A percentile compares a stretch with the other conserved stretches of the same genome.
Conservation (phyloP, 2,797 vertebrate genomes). For the Amniataba percoides region DNA sequence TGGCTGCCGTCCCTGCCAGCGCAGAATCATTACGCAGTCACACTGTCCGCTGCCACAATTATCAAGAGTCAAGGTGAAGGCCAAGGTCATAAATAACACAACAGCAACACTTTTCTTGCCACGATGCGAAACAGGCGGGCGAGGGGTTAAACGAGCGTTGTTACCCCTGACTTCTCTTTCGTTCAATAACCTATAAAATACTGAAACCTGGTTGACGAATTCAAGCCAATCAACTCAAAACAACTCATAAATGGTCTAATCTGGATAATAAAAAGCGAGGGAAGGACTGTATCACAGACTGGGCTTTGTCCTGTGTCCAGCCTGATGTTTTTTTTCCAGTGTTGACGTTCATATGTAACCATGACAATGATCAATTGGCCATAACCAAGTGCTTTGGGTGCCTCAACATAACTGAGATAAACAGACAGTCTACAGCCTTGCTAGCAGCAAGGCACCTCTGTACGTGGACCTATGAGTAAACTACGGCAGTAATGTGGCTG, state of each 20-base stretch:
- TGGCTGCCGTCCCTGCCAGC: slow-evolving; percentile 61
- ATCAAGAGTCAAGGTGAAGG: slow-evolving; percentile 76
- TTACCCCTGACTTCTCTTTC: not conserved
- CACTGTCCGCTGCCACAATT: slow-evolving; percentile 46
- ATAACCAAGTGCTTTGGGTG: not conserved
- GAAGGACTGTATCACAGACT: too few relatives aligned
- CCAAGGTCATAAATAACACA: slow-evolving; percentile 71
- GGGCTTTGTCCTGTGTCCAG: too few relatives aligned
- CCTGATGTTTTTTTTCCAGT: too few relatives aligned
- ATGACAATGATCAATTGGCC: not conserved
- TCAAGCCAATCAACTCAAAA: not conserved
- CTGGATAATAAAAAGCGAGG: not conserved
- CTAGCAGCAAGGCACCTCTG: not conserved
- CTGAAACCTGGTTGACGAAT: not conserved
- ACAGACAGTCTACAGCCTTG: not conserved
- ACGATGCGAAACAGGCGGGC: slow-evolving; percentile 3
- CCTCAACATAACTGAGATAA: not conserved
- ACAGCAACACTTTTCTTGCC: slow-evolving; percentile 30
- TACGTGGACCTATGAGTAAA: too few relatives aligned
- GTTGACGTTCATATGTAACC: too few relatives aligned
- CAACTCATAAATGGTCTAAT: slow-evolving; percentile 2
- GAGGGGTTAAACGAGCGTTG: slow-evolving; percentile 40
- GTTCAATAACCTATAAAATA: slow-evolving; percentile 11
- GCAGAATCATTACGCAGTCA: slow-evolving; percentile 76
- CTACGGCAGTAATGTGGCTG: too few relatives aligned